These are phyloP conservation scores for Plectrocnemia conspersa DNA, from an alignment of 1,140 invertebrate genomes.

Conservation along the genomic window DNA sequence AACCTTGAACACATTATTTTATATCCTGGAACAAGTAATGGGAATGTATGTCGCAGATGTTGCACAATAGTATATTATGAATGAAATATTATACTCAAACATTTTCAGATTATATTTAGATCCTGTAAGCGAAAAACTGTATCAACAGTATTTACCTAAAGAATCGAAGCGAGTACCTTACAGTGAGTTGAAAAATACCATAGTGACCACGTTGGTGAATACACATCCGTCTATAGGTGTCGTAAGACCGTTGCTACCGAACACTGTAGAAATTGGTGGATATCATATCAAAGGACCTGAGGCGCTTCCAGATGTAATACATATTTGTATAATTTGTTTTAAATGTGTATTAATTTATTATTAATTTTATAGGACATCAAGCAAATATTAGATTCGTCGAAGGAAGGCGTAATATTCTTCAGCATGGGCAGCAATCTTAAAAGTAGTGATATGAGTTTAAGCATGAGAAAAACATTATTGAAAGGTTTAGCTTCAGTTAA, in stretches of 20 bases:
- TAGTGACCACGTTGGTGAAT: constrained; percentile 20
- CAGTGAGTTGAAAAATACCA: constrained; percentile 16
- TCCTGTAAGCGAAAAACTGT: constrained; percentile 12
- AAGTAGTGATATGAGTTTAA: constrained; percentile 1
- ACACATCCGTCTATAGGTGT: constrained; percentile 27
- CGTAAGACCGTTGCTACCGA: constrained; percentile 26
- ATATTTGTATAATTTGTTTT: neutral
- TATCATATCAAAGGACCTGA: constrained; percentile 28
- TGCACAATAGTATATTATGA: neutral
- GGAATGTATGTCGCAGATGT: neutral
- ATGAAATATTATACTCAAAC: neutral
- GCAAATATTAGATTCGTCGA: constrained; percentile 1
- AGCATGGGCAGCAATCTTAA: constrained; percentile 18
- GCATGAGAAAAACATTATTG: neutral
- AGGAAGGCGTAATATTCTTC: constrained; percentile 12
- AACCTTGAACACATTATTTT: neutral
- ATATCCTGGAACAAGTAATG: neutral
- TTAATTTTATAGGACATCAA: constrained; percentile 20
- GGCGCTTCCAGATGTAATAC: constrained; percentile 26
- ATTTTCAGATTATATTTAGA: constrained; percentile 14
- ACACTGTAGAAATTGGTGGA: constrained; percentile 29
- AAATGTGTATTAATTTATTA: neutral
- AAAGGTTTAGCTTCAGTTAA: constrained; percentile 1
- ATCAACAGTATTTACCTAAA: constrained; percentile 21
- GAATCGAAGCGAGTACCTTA: constrained; percentile 21